phyloP scores from a whole-genome alignment of 1,140 invertebrate species.

The Drosophila gunungcola region DNA sequence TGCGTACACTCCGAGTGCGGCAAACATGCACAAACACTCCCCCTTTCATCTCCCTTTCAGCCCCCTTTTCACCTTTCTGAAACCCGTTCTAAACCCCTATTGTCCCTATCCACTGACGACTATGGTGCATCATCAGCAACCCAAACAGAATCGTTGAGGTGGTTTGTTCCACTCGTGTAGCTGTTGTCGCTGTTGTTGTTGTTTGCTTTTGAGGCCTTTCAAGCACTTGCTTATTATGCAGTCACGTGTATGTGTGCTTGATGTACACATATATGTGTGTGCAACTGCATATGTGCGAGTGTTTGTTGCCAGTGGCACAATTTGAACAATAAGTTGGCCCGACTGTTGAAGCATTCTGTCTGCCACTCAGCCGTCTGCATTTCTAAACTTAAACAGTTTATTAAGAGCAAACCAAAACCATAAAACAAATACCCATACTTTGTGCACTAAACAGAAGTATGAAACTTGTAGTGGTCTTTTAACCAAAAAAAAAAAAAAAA shows the following conservation, averaged over 20 bases:
- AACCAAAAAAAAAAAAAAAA: too few relatives aligned
- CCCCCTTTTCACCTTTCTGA: not conserved
- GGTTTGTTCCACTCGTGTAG: conserved; percentile 44
- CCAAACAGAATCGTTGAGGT: conserved; percentile 54
- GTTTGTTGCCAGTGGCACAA: conserved; percentile 47
- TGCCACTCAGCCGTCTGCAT: conserved; percentile 49
- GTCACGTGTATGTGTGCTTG: conserved; percentile 32
- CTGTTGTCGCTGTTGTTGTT: conserved; percentile 41
- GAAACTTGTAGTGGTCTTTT: too few relatives aligned
- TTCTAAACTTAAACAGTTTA: conserved; percentile 64
- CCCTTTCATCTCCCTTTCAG: not conserved
- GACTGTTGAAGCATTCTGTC: conserved; percentile 33
- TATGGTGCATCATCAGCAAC: conserved; percentile 47
- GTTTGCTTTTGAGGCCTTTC: conserved; percentile 51
- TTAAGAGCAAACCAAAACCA: conserved; percentile 40
- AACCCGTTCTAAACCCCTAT: not conserved
- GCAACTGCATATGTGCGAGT: conserved; percentile 10
- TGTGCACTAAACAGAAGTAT: not conserved
- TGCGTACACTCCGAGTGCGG: conserved; percentile 45
- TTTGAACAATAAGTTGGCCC: conserved; percentile 54
- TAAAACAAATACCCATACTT: conserved; percentile 1
- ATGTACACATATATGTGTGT: conserved; percentile 4
- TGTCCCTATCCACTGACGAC: conserved; percentile 16
- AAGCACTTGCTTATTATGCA: conserved; percentile 55
- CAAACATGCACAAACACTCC: conserved; percentile 53